Evolutionary conservation across 2,888 invertebrate species (phyloP).

Genomic region (Galeruca laticollis): DNA sequence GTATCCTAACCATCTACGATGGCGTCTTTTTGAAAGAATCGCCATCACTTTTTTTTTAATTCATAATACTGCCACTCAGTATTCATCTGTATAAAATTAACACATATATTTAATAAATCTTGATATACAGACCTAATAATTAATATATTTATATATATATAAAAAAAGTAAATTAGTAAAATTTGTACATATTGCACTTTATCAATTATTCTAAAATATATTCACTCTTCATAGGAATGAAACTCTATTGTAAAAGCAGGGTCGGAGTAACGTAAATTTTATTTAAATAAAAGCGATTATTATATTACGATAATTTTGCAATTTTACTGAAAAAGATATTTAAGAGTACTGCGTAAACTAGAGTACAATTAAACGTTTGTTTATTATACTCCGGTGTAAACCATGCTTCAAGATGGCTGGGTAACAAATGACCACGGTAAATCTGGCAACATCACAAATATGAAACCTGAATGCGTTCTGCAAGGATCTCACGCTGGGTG

Average conservation of each 20-base stretch:
- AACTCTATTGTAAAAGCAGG: slow-evolving; percentile 55
- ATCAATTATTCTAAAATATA: slow-evolving; percentile 63
- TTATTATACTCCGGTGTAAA: no score
- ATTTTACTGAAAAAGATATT: no score
- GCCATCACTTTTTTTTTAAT: slow-evolving; percentile 36
- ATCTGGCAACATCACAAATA: no score
- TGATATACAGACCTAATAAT: slow-evolving; percentile 65
- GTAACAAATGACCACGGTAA: no score
- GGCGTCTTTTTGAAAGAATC: slow-evolving; percentile 29
- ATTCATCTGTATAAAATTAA: slow-evolving; percentile 66
- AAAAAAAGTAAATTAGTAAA: slow-evolving; percentile 70
- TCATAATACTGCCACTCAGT: slow-evolving; percentile 66
- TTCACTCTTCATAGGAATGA: slow-evolving; percentile 61
- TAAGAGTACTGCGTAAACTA: no score
- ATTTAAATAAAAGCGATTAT: slow-evolving; percentile 17
- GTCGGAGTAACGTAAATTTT: slow-evolving; percentile 30
- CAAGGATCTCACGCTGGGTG: no score
- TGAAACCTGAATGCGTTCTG: no score
- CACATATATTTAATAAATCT: slow-evolving; percentile 63
- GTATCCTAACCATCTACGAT: slow-evolving; percentile 45
- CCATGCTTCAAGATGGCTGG: no score
- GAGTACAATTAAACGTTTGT: no score
- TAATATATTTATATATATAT: slow-evolving; percentile 60
- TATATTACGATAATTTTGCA: background rate
- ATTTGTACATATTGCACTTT: slow-evolving; percentile 82